Base-by-base conservation (phyloP, 1,140 invertebrate species). In the Magallana gigas region DNA sequence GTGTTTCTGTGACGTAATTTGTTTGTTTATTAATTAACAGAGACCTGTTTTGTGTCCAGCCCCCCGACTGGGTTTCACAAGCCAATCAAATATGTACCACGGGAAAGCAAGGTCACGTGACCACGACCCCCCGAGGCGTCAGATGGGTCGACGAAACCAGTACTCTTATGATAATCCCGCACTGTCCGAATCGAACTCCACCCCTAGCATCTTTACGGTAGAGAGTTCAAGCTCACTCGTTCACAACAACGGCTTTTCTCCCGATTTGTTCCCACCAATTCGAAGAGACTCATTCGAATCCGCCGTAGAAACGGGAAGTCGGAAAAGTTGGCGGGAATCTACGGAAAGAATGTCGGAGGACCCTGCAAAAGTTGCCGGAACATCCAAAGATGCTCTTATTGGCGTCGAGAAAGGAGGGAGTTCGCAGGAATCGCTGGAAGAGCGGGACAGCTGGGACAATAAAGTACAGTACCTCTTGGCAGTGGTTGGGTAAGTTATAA, bases 401-500 rank as follows among this genome's bases (percentile, higher is more conserved):
- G 57, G 23, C 3, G 57, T 60, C 3, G 84, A 85, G 82, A 87
- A 83, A 62, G 84, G 82, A 60, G 36, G 18, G 9, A 64, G 48
- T 14, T 64, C 83, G 36, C 56, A 80, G 29, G 60, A 57, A 62
- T 29, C 14, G 1, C 9, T 18, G 1, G 84, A 87, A 36, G 87
- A 90, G 56, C 83, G 91, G 29, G 91, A 90, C 48, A 86, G 90
- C 0, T 91, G 91, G 91, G 91, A 91, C 57, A 91, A 91, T 29
- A 90, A 90, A 68, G 89, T 85, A 18, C 95, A 95, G 85, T 95
- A 95, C 89, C 91, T 95, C 18, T 88, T 95, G 8, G 95, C 95
- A 2, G 91, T 94, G 8, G 92, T 95, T 18, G 94, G 94, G 8
- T 76, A 8, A 76, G 68, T 76, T n/a, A 0, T 76, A 29, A 4